Evolutionary conservation across 2,888 invertebrate genomes (phyloP).

Genomic region (Beris morrisii): DNA sequence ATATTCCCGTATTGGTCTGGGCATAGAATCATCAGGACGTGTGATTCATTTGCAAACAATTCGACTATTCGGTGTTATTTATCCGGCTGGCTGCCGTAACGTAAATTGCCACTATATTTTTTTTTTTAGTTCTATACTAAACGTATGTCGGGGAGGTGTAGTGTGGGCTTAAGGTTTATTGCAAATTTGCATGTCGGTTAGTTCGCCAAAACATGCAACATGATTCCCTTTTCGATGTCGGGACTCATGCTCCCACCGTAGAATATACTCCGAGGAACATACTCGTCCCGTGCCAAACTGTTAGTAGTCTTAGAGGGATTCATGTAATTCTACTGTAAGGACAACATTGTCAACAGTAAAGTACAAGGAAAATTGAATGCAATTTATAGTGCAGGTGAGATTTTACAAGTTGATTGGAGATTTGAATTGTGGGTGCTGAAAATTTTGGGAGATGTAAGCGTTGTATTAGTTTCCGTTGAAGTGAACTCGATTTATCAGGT

Average conservation of each 20-base stretch:
- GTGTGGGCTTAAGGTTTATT: constrained; percentile 10
- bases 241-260: neutral
- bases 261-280: no score
- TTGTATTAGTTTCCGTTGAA: no score
- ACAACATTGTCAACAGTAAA: no score
- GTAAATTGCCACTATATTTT: constrained; percentile 27
- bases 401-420: no score
- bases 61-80: constrained; percentile 26
- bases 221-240: constrained; percentile 20
- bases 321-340: no score
- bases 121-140: constrained; percentile 7
- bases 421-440: no score
- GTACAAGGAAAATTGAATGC: no score
- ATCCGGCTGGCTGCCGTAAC: constrained; percentile 24
- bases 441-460: no score
- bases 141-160: neutral
- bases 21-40: constrained; percentile 17
- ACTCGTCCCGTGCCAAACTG: no score
- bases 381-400: no score
- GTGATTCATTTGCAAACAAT: constrained; percentile 30
- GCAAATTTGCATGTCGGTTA: constrained; percentile 28
- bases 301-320: no score
- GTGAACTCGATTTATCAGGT: no score
- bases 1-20: neutral
- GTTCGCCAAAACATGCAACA: constrained; percentile 22